Base-by-base conservation (phyloP, 1,140 invertebrate species). In the Zophobas atratus region DNA sequence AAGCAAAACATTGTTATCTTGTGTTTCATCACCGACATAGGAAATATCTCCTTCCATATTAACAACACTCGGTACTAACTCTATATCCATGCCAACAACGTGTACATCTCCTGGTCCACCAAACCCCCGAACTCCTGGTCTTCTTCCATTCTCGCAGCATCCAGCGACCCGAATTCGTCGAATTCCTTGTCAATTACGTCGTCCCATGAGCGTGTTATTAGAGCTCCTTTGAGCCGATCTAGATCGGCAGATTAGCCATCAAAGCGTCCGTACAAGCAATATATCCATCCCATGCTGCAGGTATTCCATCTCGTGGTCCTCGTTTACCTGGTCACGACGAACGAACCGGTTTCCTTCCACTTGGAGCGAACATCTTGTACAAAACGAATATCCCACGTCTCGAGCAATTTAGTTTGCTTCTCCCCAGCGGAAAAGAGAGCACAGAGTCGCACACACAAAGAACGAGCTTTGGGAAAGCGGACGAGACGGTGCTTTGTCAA, bases 401-500 rank as follows among this genome's bases (percentile, higher is more conserved):
- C 60, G 60, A 67, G 57, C 60, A 43, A 67, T 67, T 67, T 67
- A 67, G 60, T 67, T 20, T 33, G 6, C 3, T 35, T 57, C 55
- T 57, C 60, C 60, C 60, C 39, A 67, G 39, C 38, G 38, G 60
- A 43, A 67, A 55, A 67, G 33, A 63, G 39, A 32, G 35, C 5
- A 32, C 6, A 6, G 55, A 57, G 39, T 2, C 38, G 32, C 56
- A 43, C 60, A 67, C 38, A 67, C 49, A 51, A 51, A 51, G 49
- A 20, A 51, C 49, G 60, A 67, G 60, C 60, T 67, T 67, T 41
- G 60, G 57, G 57, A 63, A 51, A 51, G 20, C 49, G 49, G 49
- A 51, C 49, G 49, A 51, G 57, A 63, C 57, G 57, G 60, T 67
- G 60, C 60, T 67, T 67, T 67, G 39, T 67, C 60, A 39, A 67